Base-by-base conservation (phyloP, 1,140 invertebrate genomes). In the Sarcophaga peregrina region DNA sequence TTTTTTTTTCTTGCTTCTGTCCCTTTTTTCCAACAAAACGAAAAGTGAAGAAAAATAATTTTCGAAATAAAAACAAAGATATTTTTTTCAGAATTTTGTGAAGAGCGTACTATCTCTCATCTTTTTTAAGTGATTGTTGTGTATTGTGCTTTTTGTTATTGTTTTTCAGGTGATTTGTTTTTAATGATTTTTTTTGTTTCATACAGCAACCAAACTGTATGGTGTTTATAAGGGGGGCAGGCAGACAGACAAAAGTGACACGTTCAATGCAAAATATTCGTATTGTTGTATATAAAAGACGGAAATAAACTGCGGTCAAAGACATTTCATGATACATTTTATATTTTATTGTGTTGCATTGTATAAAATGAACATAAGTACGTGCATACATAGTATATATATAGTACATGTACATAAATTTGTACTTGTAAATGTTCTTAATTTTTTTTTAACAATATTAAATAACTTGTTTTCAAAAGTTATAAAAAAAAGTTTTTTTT, bases 261-360 rank as follows among this genome's bases (percentile, higher is more conserved):
- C 48, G 62, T 82, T 72, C 37, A 74, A 73, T 48, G 13, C 46
- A 52, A 73, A 5, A 68, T 37, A 37, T 37, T 37, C 25, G 25
- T 37, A 37, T 37, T 37, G 25, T 37, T 37, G n/a, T 80, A 47
- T 75, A 82, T 54, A 78, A 82, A 50, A 76, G 75, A 80, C 76
- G 82, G 75, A 78, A 78, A 78, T 78, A 78, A 78, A 78, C 47
- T 78, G 75, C 75, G 75, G 75, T 78, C 75, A 78, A 78, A 78
- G 75, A 78, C 75, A 50, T 78, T 78, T 25, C n/a, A 78, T 15
- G 17, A 78, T 78, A 52, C 50, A 72, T 82, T 76, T 47, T 10
- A 47, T 48, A 47, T 13, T 17, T 76, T 47, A 52, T 52, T 82
- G 80, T 17, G 10, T 82, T 68, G 58, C 62, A 17, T 62, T 72